These are phyloP conservation scores for Platalea minor DNA, from an alignment of 2,797 vertebrate species.

Conservation along the genomic window DNA sequence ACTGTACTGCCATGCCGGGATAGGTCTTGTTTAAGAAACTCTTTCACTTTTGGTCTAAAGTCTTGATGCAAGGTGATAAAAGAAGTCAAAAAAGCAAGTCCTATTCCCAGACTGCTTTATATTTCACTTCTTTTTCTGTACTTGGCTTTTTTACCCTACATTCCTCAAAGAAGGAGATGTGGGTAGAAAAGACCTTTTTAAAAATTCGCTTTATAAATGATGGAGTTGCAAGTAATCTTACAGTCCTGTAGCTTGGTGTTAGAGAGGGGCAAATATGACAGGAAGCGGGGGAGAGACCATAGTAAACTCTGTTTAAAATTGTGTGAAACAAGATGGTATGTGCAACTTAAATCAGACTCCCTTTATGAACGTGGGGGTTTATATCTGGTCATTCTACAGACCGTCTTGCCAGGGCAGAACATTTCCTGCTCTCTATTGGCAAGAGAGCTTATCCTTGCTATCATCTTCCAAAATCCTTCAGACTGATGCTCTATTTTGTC, in stretches of 20 bases:
- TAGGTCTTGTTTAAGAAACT: not conserved
- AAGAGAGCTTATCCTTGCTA: not conserved
- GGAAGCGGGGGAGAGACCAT: not conserved
- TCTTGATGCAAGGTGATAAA: not conserved
- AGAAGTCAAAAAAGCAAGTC: not conserved
- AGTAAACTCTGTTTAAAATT: not conserved
- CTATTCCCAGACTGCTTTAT: not conserved
- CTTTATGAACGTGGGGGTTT: accelerated
- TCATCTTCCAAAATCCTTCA: not conserved
- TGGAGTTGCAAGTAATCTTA: not conserved
- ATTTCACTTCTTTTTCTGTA: not conserved
- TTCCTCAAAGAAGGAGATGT: not conserved
- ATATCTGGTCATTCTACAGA: not conserved
- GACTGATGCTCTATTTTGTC: not conserved
- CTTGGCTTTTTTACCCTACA: not conserved
- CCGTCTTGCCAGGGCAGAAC: not conserved
- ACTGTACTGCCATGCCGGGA: not conserved
- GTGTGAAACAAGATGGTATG: not conserved
- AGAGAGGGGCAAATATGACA: not conserved
- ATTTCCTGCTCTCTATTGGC: not conserved
- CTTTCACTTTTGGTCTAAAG: not conserved
- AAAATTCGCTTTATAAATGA: not conserved
- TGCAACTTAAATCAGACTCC: not conserved
- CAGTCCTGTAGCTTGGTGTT: not conserved
- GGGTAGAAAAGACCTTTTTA: not conserved